A percentile compares a stretch with the other conserved stretches of the same genome.
Evolutionary conservation across 2,113 vertebrate genomes (phyloP).

Genomic region (Cottus gobio): DNA sequence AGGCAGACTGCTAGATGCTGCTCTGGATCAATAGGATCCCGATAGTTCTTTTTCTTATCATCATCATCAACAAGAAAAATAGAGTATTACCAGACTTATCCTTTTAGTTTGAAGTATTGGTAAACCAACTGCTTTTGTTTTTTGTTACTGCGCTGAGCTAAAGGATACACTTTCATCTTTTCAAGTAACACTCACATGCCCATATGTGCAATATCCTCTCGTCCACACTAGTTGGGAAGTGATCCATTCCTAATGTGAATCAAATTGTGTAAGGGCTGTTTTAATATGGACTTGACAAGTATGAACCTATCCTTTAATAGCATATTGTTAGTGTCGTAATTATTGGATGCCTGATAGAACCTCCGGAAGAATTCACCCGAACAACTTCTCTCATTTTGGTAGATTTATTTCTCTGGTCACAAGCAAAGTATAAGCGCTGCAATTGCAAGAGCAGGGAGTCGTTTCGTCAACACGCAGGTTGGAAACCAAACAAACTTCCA

Average conservation of each 20-base stretch:
- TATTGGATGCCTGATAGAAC: too few relatives aligned
- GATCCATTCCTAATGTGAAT: background rate
- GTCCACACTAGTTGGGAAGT: background rate
- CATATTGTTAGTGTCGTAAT: too few relatives aligned
- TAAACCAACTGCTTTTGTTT: background rate
- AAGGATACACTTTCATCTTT: background rate
- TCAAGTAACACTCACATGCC: background rate
- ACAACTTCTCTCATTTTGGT: too few relatives aligned
- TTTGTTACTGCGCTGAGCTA: background rate
- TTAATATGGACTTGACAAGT: background rate
- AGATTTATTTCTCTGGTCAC: too few relatives aligned
- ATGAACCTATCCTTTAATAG: background rate
- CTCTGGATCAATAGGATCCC: background rate
- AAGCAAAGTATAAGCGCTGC: too few relatives aligned
- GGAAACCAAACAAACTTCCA: too few relatives aligned
- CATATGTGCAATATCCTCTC: background rate
- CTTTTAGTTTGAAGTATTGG: too few relatives aligned
- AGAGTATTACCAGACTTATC: background rate
- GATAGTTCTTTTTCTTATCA: background rate
- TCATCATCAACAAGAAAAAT: background rate
- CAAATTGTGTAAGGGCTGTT: background rate
- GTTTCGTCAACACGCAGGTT: too few relatives aligned
- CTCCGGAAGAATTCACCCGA: too few relatives aligned
- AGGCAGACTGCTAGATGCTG: background rate
- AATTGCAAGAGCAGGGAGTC: too few relatives aligned